These are phyloP conservation scores for Tortrix viridana DNA, from an alignment of 2,888 invertebrate species.

Conservation along the genomic window DNA sequence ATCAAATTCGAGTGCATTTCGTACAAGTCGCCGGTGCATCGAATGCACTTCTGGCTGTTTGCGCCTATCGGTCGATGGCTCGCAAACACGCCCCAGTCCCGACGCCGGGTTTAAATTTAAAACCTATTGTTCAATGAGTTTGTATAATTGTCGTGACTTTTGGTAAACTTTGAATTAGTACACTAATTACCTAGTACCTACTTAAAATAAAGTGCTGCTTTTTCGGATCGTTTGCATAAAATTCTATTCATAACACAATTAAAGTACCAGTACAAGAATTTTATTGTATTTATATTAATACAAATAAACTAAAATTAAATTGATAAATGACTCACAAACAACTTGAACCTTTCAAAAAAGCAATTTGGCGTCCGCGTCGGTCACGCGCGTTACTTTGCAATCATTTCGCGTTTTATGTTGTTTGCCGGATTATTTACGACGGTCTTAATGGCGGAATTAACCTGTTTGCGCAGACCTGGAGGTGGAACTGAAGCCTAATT, in stretches of 20 bases:
- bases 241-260: no score
- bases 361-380: slow-evolving; percentile 69
- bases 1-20: slow-evolving; percentile 18
- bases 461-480: slow-evolving; percentile 34
- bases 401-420: slow-evolving; percentile 82
- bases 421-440: slow-evolving; percentile 40
- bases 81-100: slow-evolving; percentile 12
- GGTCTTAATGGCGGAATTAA: slow-evolving; percentile 66
- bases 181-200: no score
- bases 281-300: no score
- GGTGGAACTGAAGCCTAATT: slow-evolving; percentile 38
- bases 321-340: slow-evolving; percentile 51
- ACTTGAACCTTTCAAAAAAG: slow-evolving; percentile 32
- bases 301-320: slow-evolving; percentile 37
- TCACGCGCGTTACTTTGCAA: slow-evolving; percentile 82
- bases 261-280: no score
- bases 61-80: slow-evolving; percentile 20
- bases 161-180: background rate
- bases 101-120: background rate
- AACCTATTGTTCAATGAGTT: no score
- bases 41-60: slow-evolving; percentile 20
- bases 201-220: no score
- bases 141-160: background rate
- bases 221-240: no score
- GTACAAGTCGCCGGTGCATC: slow-evolving; percentile 20